Conservation (phyloP, 2,888 invertebrate species). For the Ptychoptera contaminata region DNA sequence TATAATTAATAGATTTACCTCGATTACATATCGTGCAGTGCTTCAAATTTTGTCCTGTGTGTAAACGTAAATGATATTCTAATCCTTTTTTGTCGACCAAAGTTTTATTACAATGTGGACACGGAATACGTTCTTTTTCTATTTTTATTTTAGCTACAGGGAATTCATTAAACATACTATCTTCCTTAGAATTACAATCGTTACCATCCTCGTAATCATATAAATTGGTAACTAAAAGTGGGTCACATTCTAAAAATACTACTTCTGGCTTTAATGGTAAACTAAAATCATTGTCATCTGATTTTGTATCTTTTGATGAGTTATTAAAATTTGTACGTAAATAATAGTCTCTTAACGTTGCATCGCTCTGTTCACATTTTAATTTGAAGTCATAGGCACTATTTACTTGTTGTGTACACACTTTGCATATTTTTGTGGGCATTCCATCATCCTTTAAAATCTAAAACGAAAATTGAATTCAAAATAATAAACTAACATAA, state of each 20-base stretch:
- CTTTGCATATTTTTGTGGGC: conserved; percentile 10
- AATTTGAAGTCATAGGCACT: conserved; percentile 8
- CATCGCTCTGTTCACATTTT: conserved; percentile 10
- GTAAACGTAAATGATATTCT: conserved; percentile 8
- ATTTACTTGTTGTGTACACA: conserved; percentile 8
- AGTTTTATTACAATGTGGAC: conserved; percentile 9
- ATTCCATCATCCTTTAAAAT: conserved; percentile 9
- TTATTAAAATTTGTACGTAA: not conserved
- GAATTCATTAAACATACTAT: conserved; percentile 1
- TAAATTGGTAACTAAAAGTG: not conserved
- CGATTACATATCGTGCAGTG: conserved; percentile 8
- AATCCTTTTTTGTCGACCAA: conserved; percentile 9
- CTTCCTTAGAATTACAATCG: not conserved
- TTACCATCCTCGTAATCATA: not conserved
- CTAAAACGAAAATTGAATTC: conserved; percentile 1
- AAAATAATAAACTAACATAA: not conserved
- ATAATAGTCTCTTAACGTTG: conserved; percentile 6
- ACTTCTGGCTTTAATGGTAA: conserved; percentile 8
- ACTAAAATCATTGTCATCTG: not conserved
- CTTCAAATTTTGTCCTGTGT: conserved; percentile 10
- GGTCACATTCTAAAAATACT: conserved; percentile 6
- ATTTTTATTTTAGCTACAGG: not conserved
- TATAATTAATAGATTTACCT: conserved; percentile 4
- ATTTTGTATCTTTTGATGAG: conserved; percentile 1
- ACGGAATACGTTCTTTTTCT: conserved; percentile 4